A percentile compares a stretch with the other conserved stretches of the same genome.
phyloP scores from a whole-genome alignment of 2,113 vertebrate genomes.

The sheep (Ovis aries) region ARS-UI_Ramb_v3.0 NC_056064.1:51511501-51512000 shows the following conservation, averaged over 20 bases:
- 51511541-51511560: neutral
- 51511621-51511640: neutral
- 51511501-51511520: accelerated
- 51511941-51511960: neutral
- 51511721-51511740: neutral
- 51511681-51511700: neutral
- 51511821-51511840: neutral
- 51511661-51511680: accelerated
- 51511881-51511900: accelerated
- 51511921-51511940: accelerated
- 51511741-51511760: neutral
- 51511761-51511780: accelerated
- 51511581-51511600: neutral
- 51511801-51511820: accelerated
- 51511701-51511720: neutral
- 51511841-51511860: accelerated
- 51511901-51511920: neutral
- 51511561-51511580: neutral
- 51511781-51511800: accelerated
- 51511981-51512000: accelerated
- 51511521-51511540: neutral
- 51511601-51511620: neutral
- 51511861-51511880: neutral
- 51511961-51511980: too few species aligned
- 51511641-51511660: neutral